phyloP scores from a whole-genome alignment of 2,113 vertebrate species.

The Myocastor coypus region DNA sequence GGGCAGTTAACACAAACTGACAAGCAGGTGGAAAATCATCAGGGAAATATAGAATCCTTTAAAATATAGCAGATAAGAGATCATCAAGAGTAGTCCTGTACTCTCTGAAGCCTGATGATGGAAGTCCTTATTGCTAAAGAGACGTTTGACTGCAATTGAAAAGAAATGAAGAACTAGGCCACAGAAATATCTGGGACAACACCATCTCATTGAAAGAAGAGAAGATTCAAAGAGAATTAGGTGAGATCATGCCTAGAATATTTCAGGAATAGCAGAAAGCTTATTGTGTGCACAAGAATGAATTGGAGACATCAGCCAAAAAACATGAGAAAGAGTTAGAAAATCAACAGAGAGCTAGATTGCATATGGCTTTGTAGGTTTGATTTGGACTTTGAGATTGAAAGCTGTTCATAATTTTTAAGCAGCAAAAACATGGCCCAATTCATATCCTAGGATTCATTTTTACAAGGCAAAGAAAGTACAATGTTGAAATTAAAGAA shows the following conservation, averaged over 20 bases:
- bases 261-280: neutral
- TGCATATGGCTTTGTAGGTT: neutral
- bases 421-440: neutral
- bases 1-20: neutral
- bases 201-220: neutral
- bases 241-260: neutral
- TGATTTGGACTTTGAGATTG: neutral
- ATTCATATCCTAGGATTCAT: neutral
- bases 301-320: neutral
- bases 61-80: neutral
- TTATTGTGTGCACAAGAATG: neutral
- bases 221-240: neutral
- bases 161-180: neutral
- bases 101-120: slow-evolving; percentile 38
- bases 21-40: neutral
- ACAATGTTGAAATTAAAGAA: neutral
- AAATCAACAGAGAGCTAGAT: neutral
- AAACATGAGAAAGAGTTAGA: neutral
- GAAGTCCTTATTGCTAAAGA: neutral
- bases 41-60: neutral
- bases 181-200: neutral
- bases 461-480: neutral
- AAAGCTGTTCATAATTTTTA: slow-evolving; percentile 24
- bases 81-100: neutral
- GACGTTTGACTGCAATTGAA: neutral